phyloP scores from a whole-genome alignment of 2,888 invertebrate genomes.

The Andricus quercusramuli region DNA sequence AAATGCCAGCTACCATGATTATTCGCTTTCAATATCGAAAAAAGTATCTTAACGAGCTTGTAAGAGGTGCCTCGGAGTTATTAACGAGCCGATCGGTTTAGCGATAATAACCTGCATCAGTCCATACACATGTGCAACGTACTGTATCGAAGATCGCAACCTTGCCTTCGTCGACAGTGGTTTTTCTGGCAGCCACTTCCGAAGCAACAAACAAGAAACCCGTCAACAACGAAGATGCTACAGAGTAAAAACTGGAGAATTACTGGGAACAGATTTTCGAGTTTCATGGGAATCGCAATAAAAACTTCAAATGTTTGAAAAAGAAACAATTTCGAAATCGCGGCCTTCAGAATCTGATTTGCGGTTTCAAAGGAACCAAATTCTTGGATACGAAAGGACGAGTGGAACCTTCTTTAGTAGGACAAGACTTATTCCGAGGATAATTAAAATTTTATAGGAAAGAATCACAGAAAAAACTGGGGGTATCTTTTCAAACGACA shows the following conservation, averaged over 20 bases:
- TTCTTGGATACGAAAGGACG: too few relatives aligned
- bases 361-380: too few relatives aligned
- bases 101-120: constrained; percentile 40
- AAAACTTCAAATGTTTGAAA: background rate
- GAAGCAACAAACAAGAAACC: constrained; percentile 34
- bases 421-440: too few relatives aligned
- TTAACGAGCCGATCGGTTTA: constrained; percentile 41
- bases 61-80: constrained; percentile 36
- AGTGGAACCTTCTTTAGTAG: too few relatives aligned
- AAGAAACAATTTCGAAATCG: background rate
- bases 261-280: background rate
- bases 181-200: constrained; percentile 34
- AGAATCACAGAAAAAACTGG: too few relatives aligned
- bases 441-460: too few relatives aligned
- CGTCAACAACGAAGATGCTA: constrained; percentile 6
- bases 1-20: constrained; percentile 42
- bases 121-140: constrained; percentile 38
- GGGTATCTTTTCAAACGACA: too few relatives aligned
- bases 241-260: background rate
- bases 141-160: constrained; percentile 28
- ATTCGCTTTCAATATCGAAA: constrained; percentile 40
- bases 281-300: background rate
- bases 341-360: background rate
- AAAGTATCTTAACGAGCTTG: constrained; percentile 42
- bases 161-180: constrained; percentile 8